phyloP scores from a whole-genome alignment of 2,888 invertebrate species.

The Perizoma affinitatum region DNA sequence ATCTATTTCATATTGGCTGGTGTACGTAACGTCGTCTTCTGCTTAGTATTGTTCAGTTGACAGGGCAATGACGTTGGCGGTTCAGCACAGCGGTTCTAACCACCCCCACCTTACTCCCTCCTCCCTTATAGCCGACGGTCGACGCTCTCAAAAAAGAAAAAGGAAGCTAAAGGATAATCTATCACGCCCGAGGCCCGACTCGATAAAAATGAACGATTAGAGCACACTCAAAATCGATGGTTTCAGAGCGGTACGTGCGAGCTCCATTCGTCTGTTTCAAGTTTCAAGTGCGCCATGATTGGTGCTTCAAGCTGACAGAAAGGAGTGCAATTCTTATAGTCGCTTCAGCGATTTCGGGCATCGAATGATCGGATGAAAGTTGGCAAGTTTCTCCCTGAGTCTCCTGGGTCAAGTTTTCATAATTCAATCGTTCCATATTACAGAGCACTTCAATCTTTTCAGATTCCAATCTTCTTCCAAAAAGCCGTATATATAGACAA shows the following conservation, averaged over 20 bases:
- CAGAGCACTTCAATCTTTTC: conserved; percentile 1
- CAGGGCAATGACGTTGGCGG: conserved; percentile 81
- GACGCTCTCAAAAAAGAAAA: conserved; percentile 82
- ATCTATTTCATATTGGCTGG: conserved; percentile 67
- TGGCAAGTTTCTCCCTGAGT: conserved; percentile 16
- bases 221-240: conserved; percentile 70
- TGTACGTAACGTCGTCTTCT: conserved; percentile 73
- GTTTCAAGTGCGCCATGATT: conserved; percentile 38
- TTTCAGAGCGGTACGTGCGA: conserved; percentile 57
- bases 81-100: conserved; percentile 64
- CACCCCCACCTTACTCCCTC: conserved; percentile 56
- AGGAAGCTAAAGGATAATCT: conserved; percentile 82
- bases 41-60: conserved; percentile 82
- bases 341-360: conserved; percentile 9
- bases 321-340: conserved; percentile 17
- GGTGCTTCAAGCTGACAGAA: conserved; percentile 24
- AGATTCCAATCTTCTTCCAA: conserved; percentile 5
- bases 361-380: conserved; percentile 17
- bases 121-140: conserved; percentile 75
- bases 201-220: conserved; percentile 83
- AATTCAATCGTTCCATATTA: conserved; percentile 15
- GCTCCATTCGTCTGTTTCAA: conserved; percentile 40
- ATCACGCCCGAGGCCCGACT: conserved; percentile 79
- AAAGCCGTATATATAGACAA: conserved; percentile 7
- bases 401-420: not conserved